phyloP scores from a whole-genome alignment of 2,113 vertebrate genomes.

The Sterrhoptilus dennistouni region DNA sequence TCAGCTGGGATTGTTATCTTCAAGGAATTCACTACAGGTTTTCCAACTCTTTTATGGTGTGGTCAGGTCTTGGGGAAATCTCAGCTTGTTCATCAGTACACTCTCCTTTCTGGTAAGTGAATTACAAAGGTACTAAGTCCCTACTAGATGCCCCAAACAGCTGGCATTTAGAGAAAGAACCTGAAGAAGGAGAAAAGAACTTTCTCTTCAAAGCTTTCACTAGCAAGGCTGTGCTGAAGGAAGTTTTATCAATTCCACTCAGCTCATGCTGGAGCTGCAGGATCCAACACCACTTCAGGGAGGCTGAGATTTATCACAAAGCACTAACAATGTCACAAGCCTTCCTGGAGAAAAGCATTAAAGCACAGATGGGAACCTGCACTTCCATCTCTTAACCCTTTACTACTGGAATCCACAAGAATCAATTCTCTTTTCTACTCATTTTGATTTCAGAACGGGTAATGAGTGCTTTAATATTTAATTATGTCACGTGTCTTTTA shows the following conservation, averaged over 20 bases:
- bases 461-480: neutral
- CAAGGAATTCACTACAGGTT: neutral
- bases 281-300: neutral
- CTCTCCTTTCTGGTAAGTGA: neutral
- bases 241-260: neutral
- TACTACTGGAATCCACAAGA: neutral
- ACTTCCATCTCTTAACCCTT: neutral
- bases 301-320: neutral
- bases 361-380: neutral
- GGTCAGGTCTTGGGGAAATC: neutral
- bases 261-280: neutral
- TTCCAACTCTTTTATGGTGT: neutral
- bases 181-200: neutral
- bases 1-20: neutral
- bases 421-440: neutral
- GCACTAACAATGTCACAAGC: neutral
- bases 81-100: neutral
- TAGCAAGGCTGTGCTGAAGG: neutral
- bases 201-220: neutral
- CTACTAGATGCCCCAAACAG: neutral
- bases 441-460: neutral
- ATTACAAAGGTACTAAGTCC: neutral
- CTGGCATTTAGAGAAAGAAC: neutral
- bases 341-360: neutral
- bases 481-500: neutral